Conservation (phyloP, 2,888 invertebrate species). For the Cryptocheilus praepositus region DNA sequence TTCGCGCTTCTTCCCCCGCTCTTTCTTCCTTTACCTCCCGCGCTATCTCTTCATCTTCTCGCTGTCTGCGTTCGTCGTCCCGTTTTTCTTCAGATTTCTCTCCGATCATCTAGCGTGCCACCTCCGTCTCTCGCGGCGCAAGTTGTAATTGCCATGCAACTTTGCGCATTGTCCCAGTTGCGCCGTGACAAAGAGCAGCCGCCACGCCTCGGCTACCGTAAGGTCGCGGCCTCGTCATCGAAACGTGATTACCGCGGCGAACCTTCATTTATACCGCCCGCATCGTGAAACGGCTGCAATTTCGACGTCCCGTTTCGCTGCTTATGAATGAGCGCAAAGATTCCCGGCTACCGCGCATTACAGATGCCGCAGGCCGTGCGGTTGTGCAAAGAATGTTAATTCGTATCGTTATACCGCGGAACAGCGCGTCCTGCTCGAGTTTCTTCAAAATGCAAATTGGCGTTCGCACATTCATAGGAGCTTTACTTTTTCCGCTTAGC, state of each 20-base stretch:
- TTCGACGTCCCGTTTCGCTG: too few relatives aligned
- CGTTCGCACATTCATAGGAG: conserved; percentile 18
- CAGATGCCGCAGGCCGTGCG: too few relatives aligned
- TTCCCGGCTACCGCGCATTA: too few relatives aligned
- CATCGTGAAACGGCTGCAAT: too few relatives aligned
- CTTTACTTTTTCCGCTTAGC: conserved; percentile 4
- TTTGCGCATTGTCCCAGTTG: conserved; percentile 18
- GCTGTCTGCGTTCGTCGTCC: background rate
- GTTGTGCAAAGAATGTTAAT: background rate
- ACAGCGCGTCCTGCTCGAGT: conserved; percentile 18
- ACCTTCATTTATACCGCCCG: conserved; percentile 4
- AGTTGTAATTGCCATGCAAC: conserved; percentile 18
- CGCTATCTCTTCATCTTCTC: conserved; percentile 8
- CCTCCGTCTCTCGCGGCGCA: too few relatives aligned
- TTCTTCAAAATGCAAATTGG: conserved; percentile 39
- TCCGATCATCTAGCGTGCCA: background rate
- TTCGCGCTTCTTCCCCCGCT: background rate
- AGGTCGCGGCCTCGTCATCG: background rate
- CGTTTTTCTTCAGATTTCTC: conserved; percentile 8
- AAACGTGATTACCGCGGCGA: background rate
- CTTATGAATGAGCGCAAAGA: too few relatives aligned
- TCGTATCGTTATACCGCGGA: background rate
- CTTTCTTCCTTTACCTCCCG: conserved; percentile 25
- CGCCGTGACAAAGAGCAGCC: background rate
- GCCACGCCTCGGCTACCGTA: background rate